Base-by-base conservation (phyloP, 2,888 invertebrate species). In the Hetaerina titia region DNA sequence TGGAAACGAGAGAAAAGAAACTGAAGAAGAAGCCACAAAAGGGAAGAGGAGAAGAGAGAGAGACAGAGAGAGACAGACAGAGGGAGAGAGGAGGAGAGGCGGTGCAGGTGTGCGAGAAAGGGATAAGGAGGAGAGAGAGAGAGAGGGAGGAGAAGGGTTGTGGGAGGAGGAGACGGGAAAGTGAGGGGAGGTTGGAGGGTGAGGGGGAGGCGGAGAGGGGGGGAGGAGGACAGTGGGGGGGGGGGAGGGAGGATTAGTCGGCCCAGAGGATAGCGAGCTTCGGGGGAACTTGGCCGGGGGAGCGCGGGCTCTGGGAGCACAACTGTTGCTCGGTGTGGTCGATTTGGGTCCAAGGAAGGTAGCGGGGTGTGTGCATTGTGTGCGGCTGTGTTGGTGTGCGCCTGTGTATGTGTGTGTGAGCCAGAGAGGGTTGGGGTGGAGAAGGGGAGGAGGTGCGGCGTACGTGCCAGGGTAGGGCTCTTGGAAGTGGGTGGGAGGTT, bases 261-360 rank as follows among this genome's bases (percentile, higher is more conserved):
- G 60, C 60, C 60, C 60, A 17, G 60, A 60, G 60, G 60, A 45
- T 45, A 45, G 45, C 45, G 45, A 45, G 45, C 45, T 45, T 45
- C 45, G 45, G 60, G 60, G 60, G 11, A 17, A 11, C 60, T 60
- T 60, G 60, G 60, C 60, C 60, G 81, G 81, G 81, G 31, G 31
- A n/a, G 22, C 19, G 74, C 25, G 13, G 13, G 8, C 74, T 74
- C 74, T 25, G 74, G 74, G 74, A 31, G 81, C 81, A 81, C 81
- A 81, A 81, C 81, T 81, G 81, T 81, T 81, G 81, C 81, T 81
- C 81, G 81, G 81, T 81, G 81, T 81, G 81, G 81, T 81, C 81
- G 81, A 81, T 81, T 81, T 31, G 81, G 31, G 31, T n/a, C 31
- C 81, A 22, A 81, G 81, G 81, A 81, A 81, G 81, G 69, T n/a